Evolutionary conservation across 2,888 invertebrate species (phyloP).

Genomic region (Synanthedon formicaeformis): DNA sequence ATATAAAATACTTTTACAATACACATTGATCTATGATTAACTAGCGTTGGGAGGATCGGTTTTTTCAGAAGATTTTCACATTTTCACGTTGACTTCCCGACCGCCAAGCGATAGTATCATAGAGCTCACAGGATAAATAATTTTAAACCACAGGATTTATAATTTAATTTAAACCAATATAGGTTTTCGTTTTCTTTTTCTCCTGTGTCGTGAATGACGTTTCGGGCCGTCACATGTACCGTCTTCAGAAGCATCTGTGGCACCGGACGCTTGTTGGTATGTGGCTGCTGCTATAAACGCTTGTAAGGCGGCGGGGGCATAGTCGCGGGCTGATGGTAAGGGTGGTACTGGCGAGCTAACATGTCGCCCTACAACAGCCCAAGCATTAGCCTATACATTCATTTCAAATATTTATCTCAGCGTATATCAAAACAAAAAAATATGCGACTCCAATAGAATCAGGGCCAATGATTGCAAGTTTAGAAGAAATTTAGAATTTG

Average conservation of each 20-base stretch:
- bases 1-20: conserved; percentile 12
- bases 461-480: background rate
- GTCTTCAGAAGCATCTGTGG: conserved; percentile 5
- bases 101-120: too few species aligned
- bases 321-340: conserved; percentile 56
- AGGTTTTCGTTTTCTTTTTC: conserved; percentile 53
- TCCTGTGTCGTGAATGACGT: conserved; percentile 32
- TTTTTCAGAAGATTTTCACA: too few species aligned
- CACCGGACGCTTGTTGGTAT: conserved; percentile 9
- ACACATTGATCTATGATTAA: background rate
- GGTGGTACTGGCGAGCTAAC: conserved; percentile 60
- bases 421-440: background rate
- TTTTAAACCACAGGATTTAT: too few species aligned
- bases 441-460: background rate
- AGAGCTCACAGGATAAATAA: too few species aligned
- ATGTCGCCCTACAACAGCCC: conserved; percentile 61
- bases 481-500: background rate
- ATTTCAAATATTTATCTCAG: background rate
- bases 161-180: conserved; percentile 35
- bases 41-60: too few species aligned
- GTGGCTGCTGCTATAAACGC: conserved; percentile 60
- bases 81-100: too few species aligned
- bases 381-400: conserved; percentile 54
- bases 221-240: conserved; percentile 13
- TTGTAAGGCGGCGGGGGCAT: conserved; percentile 49